Percentiles rank a stretch among this genome's conserved stretches.
Evolutionary conservation across 2,888 invertebrate species (phyloP).

Genomic region (Protula sp.): DNA sequence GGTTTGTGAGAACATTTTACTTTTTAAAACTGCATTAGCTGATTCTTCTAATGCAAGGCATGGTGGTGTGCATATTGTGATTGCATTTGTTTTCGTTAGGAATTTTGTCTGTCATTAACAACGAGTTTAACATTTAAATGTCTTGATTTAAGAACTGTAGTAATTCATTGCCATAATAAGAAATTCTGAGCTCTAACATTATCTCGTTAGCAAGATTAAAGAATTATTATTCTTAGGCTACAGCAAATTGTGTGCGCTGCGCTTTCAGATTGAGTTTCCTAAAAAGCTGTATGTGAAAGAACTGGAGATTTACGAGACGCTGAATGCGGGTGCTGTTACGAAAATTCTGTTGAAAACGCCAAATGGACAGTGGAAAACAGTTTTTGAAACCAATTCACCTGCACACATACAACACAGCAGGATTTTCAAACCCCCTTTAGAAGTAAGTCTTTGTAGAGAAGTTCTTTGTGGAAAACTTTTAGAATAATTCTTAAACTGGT

Average conservation of each 20-base stretch:
- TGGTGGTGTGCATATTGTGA: no score
- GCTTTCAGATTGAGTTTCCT: constrained; percentile 14
- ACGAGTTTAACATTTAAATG: no score
- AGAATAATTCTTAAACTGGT: no score
- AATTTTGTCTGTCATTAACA: no score
- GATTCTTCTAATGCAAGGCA: no score
- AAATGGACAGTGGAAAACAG: constrained; percentile 24
- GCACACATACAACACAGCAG: constrained; percentile 21
- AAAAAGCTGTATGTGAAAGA: constrained; percentile 13
- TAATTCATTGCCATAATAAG: background rate
- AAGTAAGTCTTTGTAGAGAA: constrained; percentile 2
- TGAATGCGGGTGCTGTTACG: constrained; percentile 22
- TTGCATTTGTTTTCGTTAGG: no score
- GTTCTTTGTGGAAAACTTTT: no score
- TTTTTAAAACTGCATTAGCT: no score
- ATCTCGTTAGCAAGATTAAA: no score
- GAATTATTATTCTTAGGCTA: no score
- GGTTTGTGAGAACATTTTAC: background rate
- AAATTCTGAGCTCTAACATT: background rate
- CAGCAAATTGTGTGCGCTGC: background rate
- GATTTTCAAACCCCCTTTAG: constrained; percentile 21
- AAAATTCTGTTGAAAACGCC: constrained; percentile 6
- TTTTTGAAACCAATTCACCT: constrained; percentile 24
- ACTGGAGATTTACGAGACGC: constrained; percentile 24
- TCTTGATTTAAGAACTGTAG: no score